Conservation (phyloP, 2,113 vertebrate genomes). For the Bagarius yarrelli region DNA sequence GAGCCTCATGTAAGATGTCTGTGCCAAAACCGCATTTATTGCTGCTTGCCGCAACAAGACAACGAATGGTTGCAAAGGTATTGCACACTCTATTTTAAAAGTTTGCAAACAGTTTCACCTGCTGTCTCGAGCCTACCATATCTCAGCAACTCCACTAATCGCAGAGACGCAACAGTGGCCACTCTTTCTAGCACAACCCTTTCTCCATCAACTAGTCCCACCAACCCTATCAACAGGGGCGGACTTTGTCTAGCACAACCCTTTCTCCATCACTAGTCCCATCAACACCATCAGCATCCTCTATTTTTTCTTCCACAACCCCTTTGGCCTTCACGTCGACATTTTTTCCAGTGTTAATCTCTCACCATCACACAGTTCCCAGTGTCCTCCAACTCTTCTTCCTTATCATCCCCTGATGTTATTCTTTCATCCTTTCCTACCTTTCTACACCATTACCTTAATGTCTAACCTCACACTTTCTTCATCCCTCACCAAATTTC, state of each 20-base stretch:
- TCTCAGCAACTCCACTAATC: not conserved
- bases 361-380: conserved; percentile 1
- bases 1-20: conserved; percentile 56
- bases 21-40: conserved; percentile 65
- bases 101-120: not conserved
- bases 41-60: conserved; percentile 41
- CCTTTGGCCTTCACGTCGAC: not conserved
- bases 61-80: conserved; percentile 65
- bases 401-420: not conserved
- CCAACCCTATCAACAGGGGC: not conserved
- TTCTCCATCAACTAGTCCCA: not conserved
- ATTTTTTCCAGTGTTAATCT: not conserved
- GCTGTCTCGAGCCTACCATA: not conserved
- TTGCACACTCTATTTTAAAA: conserved; percentile 56
- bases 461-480: not conserved
- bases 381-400: not conserved
- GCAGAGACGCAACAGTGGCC: not conserved
- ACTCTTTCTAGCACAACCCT: not conserved
- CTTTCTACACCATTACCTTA: not conserved
- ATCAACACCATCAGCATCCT: not conserved
- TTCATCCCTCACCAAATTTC: conserved; percentile 1
- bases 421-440: not conserved
- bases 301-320: not conserved
- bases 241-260: too few relatives aligned
- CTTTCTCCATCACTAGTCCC: not conserved